Conservation (phyloP, 2,888 invertebrate genomes). For the Heteromyza rotundicornis region DNA sequence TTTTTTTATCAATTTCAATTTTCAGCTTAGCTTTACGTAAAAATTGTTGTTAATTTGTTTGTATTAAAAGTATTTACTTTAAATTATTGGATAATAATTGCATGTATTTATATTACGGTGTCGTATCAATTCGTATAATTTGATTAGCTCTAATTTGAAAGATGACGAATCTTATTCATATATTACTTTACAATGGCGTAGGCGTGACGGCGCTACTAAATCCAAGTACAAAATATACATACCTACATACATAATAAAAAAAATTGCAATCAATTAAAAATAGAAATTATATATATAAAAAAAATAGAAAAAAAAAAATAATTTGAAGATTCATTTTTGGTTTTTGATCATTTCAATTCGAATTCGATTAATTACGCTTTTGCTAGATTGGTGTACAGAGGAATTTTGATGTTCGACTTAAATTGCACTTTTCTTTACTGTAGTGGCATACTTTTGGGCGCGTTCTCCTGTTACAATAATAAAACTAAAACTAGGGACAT, state of each 20-base stretch:
- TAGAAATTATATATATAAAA: constrained; percentile 23
- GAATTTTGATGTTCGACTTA: constrained; percentile 17
- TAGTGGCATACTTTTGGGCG: background rate
- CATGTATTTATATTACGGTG: constrained; percentile 32
- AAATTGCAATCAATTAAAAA: constrained; percentile 18
- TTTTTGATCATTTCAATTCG: constrained; percentile 54
- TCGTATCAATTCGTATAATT: constrained; percentile 2
- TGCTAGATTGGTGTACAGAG: constrained; percentile 23
- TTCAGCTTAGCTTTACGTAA: constrained; percentile 49
- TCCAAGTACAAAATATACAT: constrained; percentile 19
- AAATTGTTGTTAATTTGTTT: constrained; percentile 21
- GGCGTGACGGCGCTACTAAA: constrained; percentile 35
- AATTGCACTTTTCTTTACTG: constrained; percentile 13
- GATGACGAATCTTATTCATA: constrained; percentile 11
- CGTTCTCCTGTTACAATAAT: background rate
- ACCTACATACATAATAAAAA: background rate
- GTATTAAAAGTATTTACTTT: constrained; percentile 45
- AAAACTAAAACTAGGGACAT: background rate
- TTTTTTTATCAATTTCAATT: constrained; percentile 29
- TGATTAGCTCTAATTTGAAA: background rate
- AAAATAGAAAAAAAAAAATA: constrained; percentile 32
- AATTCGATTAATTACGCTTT: constrained; percentile 45
- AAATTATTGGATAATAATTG: constrained; percentile 58
- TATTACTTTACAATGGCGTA: constrained; percentile 42
- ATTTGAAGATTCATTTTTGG: constrained; percentile 51